phyloP scores from a whole-genome alignment of 2,888 invertebrate genomes.

The Tenthredo scrophulariae region DNA sequence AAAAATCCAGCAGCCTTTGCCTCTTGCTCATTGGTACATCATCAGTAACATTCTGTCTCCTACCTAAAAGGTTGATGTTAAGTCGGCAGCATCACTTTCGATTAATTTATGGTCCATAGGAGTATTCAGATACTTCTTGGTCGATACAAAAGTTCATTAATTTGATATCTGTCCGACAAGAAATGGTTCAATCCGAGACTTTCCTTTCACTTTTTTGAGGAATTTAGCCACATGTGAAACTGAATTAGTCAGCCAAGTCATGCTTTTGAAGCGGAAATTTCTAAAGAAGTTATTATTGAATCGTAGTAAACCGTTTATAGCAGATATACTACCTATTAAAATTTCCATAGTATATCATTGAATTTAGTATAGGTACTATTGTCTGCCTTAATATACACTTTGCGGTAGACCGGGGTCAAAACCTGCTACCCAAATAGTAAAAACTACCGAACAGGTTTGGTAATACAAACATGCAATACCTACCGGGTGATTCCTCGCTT shows the following conservation, averaged over 20 bases:
- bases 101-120: not conserved
- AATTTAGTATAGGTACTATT: not conserved
- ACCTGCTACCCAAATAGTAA: not conserved
- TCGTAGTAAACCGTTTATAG: not conserved
- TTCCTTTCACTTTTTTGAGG: not conserved
- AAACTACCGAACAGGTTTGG: not conserved
- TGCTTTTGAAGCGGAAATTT: not conserved
- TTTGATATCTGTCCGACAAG: not conserved
- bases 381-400: not conserved
- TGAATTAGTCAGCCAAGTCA: not conserved
- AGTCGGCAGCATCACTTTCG: not conserved
- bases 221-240: not conserved
- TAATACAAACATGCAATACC: not conserved
- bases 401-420: not conserved
- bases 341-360: not conserved
- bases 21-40: not conserved
- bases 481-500: too few species aligned
- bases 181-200: not conserved
- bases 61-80: not conserved
- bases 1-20: not conserved
- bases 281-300: not conserved
- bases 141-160: not conserved
- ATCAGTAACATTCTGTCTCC: not conserved
- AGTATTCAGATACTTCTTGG: not conserved
- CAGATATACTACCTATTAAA: not conserved